Evolutionary conservation across 1,140 invertebrate species (phyloP), one percentile per base, ranked within the genome.

Genomic region (Zaprionus capensis): DNA sequence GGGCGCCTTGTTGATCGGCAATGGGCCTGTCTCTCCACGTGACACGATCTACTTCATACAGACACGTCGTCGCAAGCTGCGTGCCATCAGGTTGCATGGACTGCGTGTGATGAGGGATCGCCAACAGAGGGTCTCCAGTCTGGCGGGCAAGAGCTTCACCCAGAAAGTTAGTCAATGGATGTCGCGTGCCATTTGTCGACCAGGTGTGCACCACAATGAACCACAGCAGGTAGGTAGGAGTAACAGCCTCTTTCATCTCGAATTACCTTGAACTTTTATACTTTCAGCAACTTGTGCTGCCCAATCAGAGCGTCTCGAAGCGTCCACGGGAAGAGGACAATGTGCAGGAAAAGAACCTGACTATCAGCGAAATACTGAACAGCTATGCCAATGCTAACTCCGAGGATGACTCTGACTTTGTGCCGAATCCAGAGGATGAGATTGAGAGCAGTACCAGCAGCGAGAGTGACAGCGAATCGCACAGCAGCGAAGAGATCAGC

Each of bases 31-130:
- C 1, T 80, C 76, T 1, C 78, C 91, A 4, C 20, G 76, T 31
- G 78, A 81, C 9, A 61, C 92, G 68, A 83, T 92, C 11, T 91
- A 92, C 63, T 92, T 91, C 5, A 86, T 92, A 41, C 91, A 92
- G 57, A 91, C 82, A 6, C 66, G 90, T 11, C 90, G 91, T 12
- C 85, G 90, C 58, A 91, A 91, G 26, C 64, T 92, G 28, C 73
- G 91, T 3, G 83, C 90, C 46, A 86, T 92, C 14, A 83, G 91
- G 2, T 61, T 91, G 3, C 76, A 88, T 22, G 91, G 91, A 0
- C 41, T 91, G 5, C 77, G 79, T 55, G 71, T 74, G 6, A 88
- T 91, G 62, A 57, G 80, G 9, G 58, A 78, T 15, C 72, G 74
- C 11, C 83, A 91, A 49, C 58, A 78, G 31, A 76, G 81, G 17